Base-by-base conservation (phyloP, 2,888 invertebrate genomes). In the Blera fallax region DNA sequence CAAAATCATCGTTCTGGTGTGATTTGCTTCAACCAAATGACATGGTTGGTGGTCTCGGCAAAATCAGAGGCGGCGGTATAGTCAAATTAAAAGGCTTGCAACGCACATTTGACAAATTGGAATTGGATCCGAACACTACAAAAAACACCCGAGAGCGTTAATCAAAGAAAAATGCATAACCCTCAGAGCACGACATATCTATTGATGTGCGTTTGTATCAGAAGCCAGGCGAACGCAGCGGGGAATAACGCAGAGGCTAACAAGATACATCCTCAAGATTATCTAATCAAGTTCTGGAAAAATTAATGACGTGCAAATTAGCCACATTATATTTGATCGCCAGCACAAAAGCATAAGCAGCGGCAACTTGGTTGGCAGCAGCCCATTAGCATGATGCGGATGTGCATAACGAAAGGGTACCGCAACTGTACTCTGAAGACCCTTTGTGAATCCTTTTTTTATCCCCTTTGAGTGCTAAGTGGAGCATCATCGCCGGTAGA, bases 221-320 rank as follows among this genome's bases (percentile, higher is more conserved):
- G 34, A 27, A 45, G 74, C 29, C 67, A 79, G 69, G 40, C 79
- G 50, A 24, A 27, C 54, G 32, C 11, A 32, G 72, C 81, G 76
- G 81, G 76, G 81, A 70, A 76, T 77, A 70, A 67, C 58, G 72
- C 65, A 81, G 60, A 60, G 62, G 27, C 85, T 85, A 85, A 85
- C 85, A 81, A 85, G 85, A 67, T 81, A 56, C 76, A 76, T 81
- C 70, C 69, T 76, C 80, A 65, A 85, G 76, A 85, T 81, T 85
- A 85, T 85, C 85, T 85, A 85, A 85, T 81, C 81, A 85, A 81
- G 76, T 29, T 67, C 34, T 52, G 60, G 50, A 76, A 73, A 81
- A 85, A 85, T 76, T 85, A 85, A 85, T 85, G 85, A 85, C 85
- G 85, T 85, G 85, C 76, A 81, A 85, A 85, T 85, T 81, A 85